Evolutionary conservation across 2,888 invertebrate genomes (phyloP), one percentile per base, ranked within the genome.

Genomic region (Timema cristinae): DNA sequence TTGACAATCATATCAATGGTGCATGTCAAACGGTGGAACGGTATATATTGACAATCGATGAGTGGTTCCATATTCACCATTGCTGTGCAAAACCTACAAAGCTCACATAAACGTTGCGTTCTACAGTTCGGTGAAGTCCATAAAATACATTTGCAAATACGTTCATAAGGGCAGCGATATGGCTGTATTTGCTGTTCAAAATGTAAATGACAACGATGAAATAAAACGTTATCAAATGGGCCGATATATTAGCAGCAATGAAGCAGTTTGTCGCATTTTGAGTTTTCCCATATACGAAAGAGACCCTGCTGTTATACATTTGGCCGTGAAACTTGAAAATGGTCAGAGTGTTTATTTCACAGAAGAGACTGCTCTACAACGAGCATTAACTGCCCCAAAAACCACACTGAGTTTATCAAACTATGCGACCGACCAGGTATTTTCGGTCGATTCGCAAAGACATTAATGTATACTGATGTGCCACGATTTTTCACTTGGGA

Each of bases 211-310:
- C 74, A 75, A 76, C 74, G 74, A 76, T 76, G 79, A 81, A 75
- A 72, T 79, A 13, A 70, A 75, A 82, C 81, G 69, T 50, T 80
- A 69, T 76, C 76, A 75, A 72, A 70, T 70, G 50, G 80, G 79
- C 49, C 48, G 79, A 47, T 79, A 75, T 61, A 73, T 75, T 15
- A 76, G 75, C 68, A 73, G 73, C 47, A 74, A 72, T 59, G 79
- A 79, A 76, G 78, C 77, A 69, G 77, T 69, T 71, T 81, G 81
- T 81, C 72, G 32, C 32, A 32, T 32, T 32, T 32, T 32, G 32
- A 32, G 32, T 32, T 32, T 32, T 32, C 32, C 32, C 32, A 32
- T 32, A 32, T 32, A 32, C 32, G 32, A 32, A 32, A 32, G 32
- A 32, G 32, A 32, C 32, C 32, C 32, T 32, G 32, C 32, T 32